These are phyloP conservation scores for Crotophaga sulcirostris DNA, from an alignment of 2,113 vertebrate species.

Conservation along the genomic window DNA sequence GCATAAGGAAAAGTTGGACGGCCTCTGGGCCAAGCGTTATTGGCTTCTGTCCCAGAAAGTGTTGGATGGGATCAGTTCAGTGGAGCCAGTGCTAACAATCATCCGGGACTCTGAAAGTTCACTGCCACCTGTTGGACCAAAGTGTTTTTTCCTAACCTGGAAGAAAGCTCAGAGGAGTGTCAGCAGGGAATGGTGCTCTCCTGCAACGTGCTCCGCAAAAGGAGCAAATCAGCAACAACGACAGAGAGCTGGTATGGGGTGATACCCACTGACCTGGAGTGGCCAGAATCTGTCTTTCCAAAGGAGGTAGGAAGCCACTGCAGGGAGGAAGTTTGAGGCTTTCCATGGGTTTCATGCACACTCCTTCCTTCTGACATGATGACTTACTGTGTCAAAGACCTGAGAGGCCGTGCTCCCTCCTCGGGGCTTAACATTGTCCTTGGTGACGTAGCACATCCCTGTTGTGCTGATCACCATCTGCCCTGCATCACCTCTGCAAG, in stretches of 20 bases:
- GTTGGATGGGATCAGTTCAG: conserved; percentile 34
- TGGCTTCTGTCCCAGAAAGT: conserved; percentile 61
- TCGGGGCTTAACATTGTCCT: not conserved
- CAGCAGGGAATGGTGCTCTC: not conserved
- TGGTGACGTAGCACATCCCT: not conserved
- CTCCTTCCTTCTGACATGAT: not conserved
- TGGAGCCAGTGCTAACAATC: conserved; percentile 13
- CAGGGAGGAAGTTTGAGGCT: not conserved
- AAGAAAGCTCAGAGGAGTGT: not conserved
- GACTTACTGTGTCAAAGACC: not conserved
- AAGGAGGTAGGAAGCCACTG: not conserved
- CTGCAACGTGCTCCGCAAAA: fast-evolving
- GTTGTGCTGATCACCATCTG: not conserved
- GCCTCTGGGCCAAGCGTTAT: conserved; percentile 29
- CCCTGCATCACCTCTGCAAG: not conserved
- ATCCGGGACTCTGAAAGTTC: not conserved
- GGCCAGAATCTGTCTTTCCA: not conserved
- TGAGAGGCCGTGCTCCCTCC: not conserved
- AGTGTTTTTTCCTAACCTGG: not conserved
- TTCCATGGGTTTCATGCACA: not conserved
- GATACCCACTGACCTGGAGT: not conserved
- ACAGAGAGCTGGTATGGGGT: not conserved
- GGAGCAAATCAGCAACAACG: not conserved
- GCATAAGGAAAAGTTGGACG: conserved; percentile 54
- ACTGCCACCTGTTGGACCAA: conserved; percentile 43